phyloP scores from a whole-genome alignment of 2,888 invertebrate genomes.

The Tholera decimalis region DNA sequence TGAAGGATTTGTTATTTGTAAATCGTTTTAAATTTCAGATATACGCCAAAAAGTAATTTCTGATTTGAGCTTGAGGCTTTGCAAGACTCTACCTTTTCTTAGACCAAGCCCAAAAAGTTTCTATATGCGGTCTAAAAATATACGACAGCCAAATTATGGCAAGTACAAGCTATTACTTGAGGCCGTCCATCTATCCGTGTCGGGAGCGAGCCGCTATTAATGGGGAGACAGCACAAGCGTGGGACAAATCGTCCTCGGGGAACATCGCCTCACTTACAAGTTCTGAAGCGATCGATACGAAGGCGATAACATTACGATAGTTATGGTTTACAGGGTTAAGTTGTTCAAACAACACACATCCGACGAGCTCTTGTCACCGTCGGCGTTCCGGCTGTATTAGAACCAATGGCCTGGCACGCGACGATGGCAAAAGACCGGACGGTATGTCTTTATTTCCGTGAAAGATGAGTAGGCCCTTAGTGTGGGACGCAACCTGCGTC shows the following conservation, averaged over 20 bases:
- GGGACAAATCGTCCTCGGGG: constrained; percentile 11
- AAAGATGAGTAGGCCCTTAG: too few species aligned
- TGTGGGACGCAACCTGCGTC: too few species aligned
- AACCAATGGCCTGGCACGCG: too few species aligned
- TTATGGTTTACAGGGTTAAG: not conserved
- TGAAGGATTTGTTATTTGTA: too few species aligned
- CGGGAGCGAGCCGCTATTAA: constrained; percentile 28
- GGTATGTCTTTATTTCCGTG: too few species aligned
- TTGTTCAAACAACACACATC: too few species aligned
- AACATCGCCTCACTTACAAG: not conserved
- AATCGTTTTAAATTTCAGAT: constrained; percentile 8
- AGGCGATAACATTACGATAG: not conserved
- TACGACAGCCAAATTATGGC: constrained; percentile 1
- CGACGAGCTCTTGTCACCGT: too few species aligned
- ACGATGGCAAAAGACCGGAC: too few species aligned
- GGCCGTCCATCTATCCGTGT: constrained; percentile 27
- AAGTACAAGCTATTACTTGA: constrained; percentile 21
- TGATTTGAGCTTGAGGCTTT: too few species aligned
- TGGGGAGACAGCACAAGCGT: constrained; percentile 28
- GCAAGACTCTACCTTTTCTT: too few species aligned
- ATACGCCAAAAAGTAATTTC: too few species aligned
- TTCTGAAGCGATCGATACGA: not conserved
- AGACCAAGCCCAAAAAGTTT: not conserved
- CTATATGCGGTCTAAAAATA: not conserved
- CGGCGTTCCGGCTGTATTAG: too few species aligned